Percentiles rank a stretch among this genome's conserved stretches.
These are phyloP conservation scores for Cantharis rustica DNA, from an alignment of 2,888 invertebrate genomes.

Conservation along the genomic window DNA sequence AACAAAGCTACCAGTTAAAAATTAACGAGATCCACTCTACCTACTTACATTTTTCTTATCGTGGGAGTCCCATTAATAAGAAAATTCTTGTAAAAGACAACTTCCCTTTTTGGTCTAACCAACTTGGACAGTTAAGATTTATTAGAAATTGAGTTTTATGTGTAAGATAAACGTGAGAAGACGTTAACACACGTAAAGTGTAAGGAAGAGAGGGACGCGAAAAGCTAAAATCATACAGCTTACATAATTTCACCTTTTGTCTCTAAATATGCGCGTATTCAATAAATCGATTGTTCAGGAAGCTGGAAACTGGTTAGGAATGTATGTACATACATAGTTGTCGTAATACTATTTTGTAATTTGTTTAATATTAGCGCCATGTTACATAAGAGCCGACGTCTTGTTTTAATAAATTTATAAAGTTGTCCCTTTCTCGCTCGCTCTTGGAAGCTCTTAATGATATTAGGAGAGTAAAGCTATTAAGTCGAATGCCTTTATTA, in stretches of 20 bases:
- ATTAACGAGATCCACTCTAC: not conserved
- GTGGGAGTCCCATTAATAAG: slow-evolving; percentile 12
- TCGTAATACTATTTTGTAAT: slow-evolving; percentile 1
- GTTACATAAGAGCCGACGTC: not conserved
- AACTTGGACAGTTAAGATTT: slow-evolving; percentile 1
- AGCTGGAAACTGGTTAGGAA: slow-evolving; percentile 9
- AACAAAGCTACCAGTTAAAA: not conserved
- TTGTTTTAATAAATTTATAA: not conserved
- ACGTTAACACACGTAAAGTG: not conserved
- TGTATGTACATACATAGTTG: not conserved
- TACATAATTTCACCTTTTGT: slow-evolving; percentile 1
- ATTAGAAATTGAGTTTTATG: slow-evolving; percentile 15
- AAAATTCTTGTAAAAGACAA: slow-evolving; percentile 6
- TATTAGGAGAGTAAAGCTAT: not conserved
- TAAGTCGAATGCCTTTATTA: not conserved
- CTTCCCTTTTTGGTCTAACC: slow-evolving; percentile 15
- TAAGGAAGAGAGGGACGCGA: not conserved
- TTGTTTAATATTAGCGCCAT: slow-evolving; percentile 1
- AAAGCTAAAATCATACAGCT: not conserved
- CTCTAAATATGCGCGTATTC: slow-evolving; percentile 1
- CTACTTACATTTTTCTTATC: slow-evolving; percentile 7
- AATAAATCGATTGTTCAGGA: slow-evolving; percentile 10
- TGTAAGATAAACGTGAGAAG: slow-evolving; percentile 15
- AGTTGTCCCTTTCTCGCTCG: not conserved
- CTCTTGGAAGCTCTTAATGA: not conserved